phyloP scores from a whole-genome alignment of 2,113 vertebrate genomes.

The Galbula dea region DNA sequence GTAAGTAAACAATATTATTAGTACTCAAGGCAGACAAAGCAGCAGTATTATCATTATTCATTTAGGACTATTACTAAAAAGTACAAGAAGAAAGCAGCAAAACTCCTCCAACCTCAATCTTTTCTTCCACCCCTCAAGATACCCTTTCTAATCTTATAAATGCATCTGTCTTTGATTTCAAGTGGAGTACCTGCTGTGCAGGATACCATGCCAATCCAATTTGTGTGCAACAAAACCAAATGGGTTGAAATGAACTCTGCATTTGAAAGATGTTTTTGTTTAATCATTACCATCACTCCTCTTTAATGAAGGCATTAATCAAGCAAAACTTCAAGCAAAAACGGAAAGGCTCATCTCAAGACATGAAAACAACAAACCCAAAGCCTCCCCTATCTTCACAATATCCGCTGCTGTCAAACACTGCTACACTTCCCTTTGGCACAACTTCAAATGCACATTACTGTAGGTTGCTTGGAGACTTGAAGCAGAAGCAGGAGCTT shows the following conservation, averaged over 20 bases:
- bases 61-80: conserved; percentile 60
- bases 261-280: conserved; percentile 80
- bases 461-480: conserved; percentile 3
- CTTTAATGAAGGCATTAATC: conserved; percentile 80
- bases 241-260: conserved; percentile 78
- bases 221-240: conserved; percentile 78
- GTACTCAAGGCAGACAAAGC: conserved; percentile 50
- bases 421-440: not conserved
- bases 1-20: conserved; percentile 60
- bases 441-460: conserved; percentile 6
- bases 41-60: conserved; percentile 44
- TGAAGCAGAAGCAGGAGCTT: not conserved
- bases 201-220: conserved; percentile 79
- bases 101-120: conserved; percentile 30
- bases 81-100: conserved; percentile 50
- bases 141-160: conserved; percentile 79
- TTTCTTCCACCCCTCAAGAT: conserved; percentile 56
- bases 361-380: not conserved
- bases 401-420: conserved; percentile 5
- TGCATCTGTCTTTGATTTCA: conserved; percentile 81
- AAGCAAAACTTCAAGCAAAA: conserved; percentile 70
- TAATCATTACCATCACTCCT: conserved; percentile 75
- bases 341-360: conserved; percentile 57
- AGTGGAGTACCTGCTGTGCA: conserved; percentile 78
- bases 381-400: not conserved